phyloP scores from a whole-genome alignment of 2,888 invertebrate genomes.

The Eupithecia inturbata region DNA sequence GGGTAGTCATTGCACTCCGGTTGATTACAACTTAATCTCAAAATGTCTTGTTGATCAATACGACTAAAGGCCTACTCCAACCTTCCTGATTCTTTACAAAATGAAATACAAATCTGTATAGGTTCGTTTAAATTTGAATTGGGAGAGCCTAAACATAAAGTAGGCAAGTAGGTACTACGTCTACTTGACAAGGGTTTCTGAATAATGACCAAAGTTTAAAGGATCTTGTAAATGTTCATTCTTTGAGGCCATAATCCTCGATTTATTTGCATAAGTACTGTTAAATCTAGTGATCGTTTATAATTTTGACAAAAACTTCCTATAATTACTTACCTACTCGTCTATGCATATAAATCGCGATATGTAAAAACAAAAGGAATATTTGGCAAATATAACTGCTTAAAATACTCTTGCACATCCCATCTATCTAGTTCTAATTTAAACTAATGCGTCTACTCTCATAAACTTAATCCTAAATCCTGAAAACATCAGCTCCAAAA shows the following conservation, averaged over 20 bases:
- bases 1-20: no score
- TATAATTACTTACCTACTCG: no score
- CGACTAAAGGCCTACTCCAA: no score
- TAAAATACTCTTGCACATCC: neutral
- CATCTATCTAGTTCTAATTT: constrained; percentile 21
- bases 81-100: no score
- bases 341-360: neutral
- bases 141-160: constrained; percentile 7
- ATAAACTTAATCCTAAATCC: constrained; percentile 20
- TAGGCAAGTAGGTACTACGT: constrained; percentile 13
- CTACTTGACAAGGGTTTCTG: constrained; percentile 37
- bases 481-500: constrained; percentile 18
- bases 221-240: constrained; percentile 59
- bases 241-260: constrained; percentile 57
- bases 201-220: constrained; percentile 60
- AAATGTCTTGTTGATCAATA: no score
- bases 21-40: no score
- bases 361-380: neutral
- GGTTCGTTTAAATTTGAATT: neutral
- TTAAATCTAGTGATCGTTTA: constrained; percentile 26
- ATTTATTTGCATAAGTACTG: constrained; percentile 37
- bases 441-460: constrained; percentile 33
- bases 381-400: neutral
- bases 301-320: no score
- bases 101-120: neutral